Evolutionary conservation across 2,888 invertebrate genomes (phyloP).

Genomic region (Masnerella sp.): DNA sequence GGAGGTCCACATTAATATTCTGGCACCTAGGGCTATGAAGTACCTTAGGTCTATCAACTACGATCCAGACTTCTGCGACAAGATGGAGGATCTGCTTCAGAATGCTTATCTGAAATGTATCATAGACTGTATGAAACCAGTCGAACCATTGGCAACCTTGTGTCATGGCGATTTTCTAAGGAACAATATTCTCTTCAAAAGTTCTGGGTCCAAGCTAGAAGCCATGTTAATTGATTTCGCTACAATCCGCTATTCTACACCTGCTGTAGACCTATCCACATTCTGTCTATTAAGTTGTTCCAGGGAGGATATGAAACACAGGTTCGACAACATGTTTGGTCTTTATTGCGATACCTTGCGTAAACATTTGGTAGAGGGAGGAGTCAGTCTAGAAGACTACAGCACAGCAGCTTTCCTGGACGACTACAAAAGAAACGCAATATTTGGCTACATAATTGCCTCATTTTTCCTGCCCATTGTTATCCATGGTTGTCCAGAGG

Average conservation of each 20-base stretch:
- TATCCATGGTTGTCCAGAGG: constrained; percentile 14
- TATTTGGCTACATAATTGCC: constrained; percentile 67
- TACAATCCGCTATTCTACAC: constrained; percentile 66
- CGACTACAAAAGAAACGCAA: constrained; percentile 65
- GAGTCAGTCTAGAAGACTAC: constrained; percentile 63
- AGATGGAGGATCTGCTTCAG: constrained; percentile 59
- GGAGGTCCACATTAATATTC: neutral
- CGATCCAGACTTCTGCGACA: constrained; percentile 65
- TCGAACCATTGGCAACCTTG: constrained; percentile 69
- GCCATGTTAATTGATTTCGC: constrained; percentile 68
- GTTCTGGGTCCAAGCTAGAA: constrained; percentile 9
- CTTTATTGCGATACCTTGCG: constrained; percentile 67
- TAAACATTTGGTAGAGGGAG: constrained; percentile 59
- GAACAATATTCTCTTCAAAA: constrained; percentile 68
- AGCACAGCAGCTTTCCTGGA: constrained; percentile 65
- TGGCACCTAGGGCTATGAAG: constrained; percentile 58
- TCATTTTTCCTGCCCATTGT: constrained; percentile 62
- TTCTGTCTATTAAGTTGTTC: constrained; percentile 66
- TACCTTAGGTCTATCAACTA: constrained; percentile 61
- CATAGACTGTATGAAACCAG: constrained; percentile 49
- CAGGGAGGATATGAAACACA: constrained; percentile 39
- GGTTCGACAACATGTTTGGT: constrained; percentile 62
- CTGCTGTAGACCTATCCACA: constrained; percentile 69
- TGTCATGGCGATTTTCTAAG: constrained; percentile 73
- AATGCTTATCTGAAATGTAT: constrained; percentile 59